Conservation (phyloP, 2,113 vertebrate genomes). For the Dissostichus mawsoni region DNA sequence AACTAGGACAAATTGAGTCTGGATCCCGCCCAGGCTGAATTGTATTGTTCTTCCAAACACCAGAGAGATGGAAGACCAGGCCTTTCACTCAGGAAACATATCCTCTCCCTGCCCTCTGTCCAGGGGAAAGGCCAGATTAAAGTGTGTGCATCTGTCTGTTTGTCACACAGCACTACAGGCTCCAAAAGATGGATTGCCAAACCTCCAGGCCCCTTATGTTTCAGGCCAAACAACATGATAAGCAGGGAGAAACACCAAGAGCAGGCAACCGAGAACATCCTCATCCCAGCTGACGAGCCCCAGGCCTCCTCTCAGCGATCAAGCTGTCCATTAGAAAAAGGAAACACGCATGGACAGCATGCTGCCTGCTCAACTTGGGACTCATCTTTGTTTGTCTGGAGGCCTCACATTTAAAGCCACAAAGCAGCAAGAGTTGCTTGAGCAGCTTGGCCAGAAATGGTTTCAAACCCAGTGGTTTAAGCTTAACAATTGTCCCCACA, state of each 20-base stretch:
- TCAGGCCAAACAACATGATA: conserved; percentile 54
- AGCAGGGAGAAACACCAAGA: conserved; percentile 43
- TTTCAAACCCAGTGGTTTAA: conserved; percentile 30
- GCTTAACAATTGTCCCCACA: conserved; percentile 22
- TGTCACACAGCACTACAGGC: conserved; percentile 32
- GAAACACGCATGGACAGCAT: conserved; percentile 39
- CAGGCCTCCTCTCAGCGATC: conserved; percentile 51
- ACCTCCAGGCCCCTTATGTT: conserved; percentile 26
- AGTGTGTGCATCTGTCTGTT: conserved; percentile 13
- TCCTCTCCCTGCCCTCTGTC: conserved; percentile 41
- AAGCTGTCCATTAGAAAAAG: conserved; percentile 60
- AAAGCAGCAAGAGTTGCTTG: conserved; percentile 33
- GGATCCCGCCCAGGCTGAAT: conserved; percentile 47
- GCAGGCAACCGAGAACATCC: conserved; percentile 48
- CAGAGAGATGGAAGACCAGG: conserved; percentile 33
- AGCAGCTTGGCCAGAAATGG: conserved; percentile 41
- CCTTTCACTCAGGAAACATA: conserved; percentile 42
- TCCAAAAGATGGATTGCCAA: conserved; percentile 47
- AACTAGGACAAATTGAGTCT: conserved; percentile 49
- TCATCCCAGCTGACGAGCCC: conserved; percentile 52
- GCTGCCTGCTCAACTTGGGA: conserved; percentile 54
- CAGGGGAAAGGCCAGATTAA: conserved; percentile 45
- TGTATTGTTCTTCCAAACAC: conserved; percentile 56
- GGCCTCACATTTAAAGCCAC: conserved; percentile 47
- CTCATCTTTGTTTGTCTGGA: conserved; percentile 44